These are phyloP conservation scores for Pyrgilauda ruficollis DNA, from an alignment of 2,113 vertebrate genomes.

Conservation along the genomic window DNA sequence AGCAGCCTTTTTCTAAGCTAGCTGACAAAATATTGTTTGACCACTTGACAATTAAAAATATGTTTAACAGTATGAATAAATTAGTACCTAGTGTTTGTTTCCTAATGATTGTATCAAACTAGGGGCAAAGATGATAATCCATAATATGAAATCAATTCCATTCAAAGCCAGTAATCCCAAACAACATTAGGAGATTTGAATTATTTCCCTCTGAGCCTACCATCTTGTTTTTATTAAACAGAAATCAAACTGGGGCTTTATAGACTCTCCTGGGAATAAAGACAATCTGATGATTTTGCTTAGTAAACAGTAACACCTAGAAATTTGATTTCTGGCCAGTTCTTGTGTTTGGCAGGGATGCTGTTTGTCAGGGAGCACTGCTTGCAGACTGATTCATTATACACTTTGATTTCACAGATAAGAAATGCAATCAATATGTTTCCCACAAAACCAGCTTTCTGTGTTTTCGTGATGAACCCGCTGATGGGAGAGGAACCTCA, in stretches of 20 bases:
- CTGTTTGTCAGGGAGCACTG: not conserved
- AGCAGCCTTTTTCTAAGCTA: not conserved
- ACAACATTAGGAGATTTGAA: not conserved
- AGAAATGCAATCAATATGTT: slow-evolving; percentile 15
- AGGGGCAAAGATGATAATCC: not conserved
- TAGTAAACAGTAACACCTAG: not conserved
- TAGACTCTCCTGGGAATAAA: not conserved
- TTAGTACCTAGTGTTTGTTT: not conserved
- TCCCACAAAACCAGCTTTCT: not conserved
- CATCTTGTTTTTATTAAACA: slow-evolving; percentile 29
- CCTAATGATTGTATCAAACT: not conserved
- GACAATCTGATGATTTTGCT: not conserved
- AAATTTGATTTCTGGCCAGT: not conserved
- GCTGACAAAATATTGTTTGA: not conserved
- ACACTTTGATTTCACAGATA: slow-evolving; percentile 28
- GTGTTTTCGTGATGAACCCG: not conserved
- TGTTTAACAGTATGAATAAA: not conserved
- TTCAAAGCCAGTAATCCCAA: not conserved
- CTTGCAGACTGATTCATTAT: not conserved
- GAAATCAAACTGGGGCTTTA: not conserved
- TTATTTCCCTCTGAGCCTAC: not conserved
- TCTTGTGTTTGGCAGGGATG: not conserved
- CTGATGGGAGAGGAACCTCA: not conserved
- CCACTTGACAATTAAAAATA: not conserved
- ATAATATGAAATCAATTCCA: not conserved